Evolutionary conservation across 2,888 invertebrate species (phyloP).

Genomic region (Tromatobia lineatoria): DNA sequence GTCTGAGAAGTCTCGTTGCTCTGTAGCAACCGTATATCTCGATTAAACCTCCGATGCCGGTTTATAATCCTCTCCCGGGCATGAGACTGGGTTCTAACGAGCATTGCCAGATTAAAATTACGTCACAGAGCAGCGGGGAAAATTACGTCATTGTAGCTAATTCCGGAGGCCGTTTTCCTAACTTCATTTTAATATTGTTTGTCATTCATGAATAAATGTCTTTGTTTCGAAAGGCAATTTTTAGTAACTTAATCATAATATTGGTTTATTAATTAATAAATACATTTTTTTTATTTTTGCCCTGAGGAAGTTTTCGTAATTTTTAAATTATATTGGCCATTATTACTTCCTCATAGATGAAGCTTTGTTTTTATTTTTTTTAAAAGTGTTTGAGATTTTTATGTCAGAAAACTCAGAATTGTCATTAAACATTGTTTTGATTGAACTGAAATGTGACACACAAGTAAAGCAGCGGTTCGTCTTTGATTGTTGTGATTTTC

Average conservation of each 20-base stretch:
- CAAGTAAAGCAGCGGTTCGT: too few species aligned
- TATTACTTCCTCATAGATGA: too few species aligned
- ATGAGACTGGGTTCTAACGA: slow-evolving; percentile 52
- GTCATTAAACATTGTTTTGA: too few species aligned
- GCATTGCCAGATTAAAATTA: slow-evolving; percentile 66
- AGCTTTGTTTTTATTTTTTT: too few species aligned
- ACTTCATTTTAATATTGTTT: slow-evolving; percentile 9
- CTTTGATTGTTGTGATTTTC: too few species aligned
- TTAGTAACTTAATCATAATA: too few species aligned
- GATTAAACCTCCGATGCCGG: slow-evolving; percentile 44
- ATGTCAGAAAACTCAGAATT: too few species aligned
- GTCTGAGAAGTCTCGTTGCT: neutral
- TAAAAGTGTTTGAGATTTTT: too few species aligned
- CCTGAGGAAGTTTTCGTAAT: neutral
- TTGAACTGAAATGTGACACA: too few species aligned
- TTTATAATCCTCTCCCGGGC: slow-evolving; percentile 60
- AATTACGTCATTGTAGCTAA: slow-evolving; percentile 56
- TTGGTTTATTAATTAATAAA: too few species aligned
- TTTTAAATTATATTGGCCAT: neutral
- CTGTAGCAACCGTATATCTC: slow-evolving; percentile 18
- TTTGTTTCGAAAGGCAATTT: too few species aligned
- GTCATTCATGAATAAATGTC: neutral
- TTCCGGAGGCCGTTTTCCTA: slow-evolving; percentile 6
- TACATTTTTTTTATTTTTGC: neutral
- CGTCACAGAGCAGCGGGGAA: slow-evolving; percentile 51